A percentile compares a stretch with the other conserved stretches of the same genome.
Evolutionary conservation across 2,888 invertebrate species (phyloP).

Genomic region (Chydorus sphaericus): DNA sequence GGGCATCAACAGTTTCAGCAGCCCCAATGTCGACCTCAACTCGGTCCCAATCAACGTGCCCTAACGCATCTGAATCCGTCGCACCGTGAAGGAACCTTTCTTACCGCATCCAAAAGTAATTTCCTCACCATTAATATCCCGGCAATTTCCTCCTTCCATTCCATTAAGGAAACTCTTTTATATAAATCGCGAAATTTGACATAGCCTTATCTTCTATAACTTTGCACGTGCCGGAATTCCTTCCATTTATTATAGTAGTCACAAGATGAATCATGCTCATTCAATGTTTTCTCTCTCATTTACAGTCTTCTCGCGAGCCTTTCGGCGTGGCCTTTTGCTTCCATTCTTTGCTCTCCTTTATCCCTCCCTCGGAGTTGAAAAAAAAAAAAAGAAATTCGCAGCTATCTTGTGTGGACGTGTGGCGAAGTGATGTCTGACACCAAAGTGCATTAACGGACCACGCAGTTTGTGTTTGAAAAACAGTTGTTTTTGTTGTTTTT

Average conservation of each 20-base stretch:
- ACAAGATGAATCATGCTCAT: background rate
- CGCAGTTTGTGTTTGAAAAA: background rate
- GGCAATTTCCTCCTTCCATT: too few relatives aligned
- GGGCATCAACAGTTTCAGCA: background rate
- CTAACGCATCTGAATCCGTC: background rate
- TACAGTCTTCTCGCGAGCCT: constrained; percentile 1
- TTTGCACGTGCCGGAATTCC: too few relatives aligned
- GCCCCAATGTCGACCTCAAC: background rate
- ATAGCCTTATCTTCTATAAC: too few relatives aligned
- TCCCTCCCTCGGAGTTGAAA: background rate
- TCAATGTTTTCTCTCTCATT: background rate
- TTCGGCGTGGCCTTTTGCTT: constrained; percentile 6
- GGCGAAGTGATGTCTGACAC: background rate
- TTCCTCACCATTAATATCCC: too few relatives aligned
- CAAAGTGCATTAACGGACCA: background rate
- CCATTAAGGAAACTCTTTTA: too few relatives aligned
- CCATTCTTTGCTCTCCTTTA: too few relatives aligned
- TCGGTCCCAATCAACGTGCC: constrained; percentile 5
- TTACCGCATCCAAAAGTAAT: too few relatives aligned
- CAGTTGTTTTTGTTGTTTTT: too few relatives aligned
- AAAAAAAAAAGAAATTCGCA: background rate
- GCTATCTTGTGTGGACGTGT: too few relatives aligned
- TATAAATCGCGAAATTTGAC: too few relatives aligned
- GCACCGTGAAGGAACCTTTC: too few relatives aligned
- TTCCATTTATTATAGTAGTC: too few relatives aligned